phyloP scores from a whole-genome alignment of 2,888 invertebrate species.

The Rhaphigaster nebulosa region DNA sequence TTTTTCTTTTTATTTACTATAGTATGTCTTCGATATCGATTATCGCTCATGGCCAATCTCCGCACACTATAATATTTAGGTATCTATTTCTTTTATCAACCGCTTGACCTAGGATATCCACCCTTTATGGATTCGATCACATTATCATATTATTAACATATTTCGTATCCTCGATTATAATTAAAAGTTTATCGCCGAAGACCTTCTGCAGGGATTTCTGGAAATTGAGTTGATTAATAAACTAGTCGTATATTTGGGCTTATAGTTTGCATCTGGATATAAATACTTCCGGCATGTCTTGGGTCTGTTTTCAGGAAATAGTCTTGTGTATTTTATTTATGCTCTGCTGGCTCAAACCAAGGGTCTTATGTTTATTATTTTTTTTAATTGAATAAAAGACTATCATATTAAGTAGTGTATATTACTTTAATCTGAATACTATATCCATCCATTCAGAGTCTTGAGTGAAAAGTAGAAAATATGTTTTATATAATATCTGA shows the following conservation, averaged over 20 bases:
- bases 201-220: background rate
- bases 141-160: background rate
- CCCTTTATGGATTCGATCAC: background rate
- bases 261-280: background rate
- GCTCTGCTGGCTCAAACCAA: background rate
- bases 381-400: no score
- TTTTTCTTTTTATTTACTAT: no score
- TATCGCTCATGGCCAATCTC: no score
- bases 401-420: no score
- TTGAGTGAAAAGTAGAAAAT: no score
- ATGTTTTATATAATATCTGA: no score
- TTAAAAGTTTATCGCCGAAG: background rate
- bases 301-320: background rate
- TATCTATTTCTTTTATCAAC: no score
- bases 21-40: no score
- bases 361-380: background rate
- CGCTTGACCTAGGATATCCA: no score
- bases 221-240: background rate
- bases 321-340: background rate
- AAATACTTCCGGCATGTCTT: background rate
- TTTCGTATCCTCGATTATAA: background rate
- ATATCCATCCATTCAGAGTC: no score
- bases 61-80: no score
- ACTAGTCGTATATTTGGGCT: background rate
- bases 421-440: no score